Evolutionary conservation across 1,140 invertebrate species (phyloP), one percentile per base, ranked within the genome.

Genomic region (Trichomalopsis sarcophagae): DNA sequence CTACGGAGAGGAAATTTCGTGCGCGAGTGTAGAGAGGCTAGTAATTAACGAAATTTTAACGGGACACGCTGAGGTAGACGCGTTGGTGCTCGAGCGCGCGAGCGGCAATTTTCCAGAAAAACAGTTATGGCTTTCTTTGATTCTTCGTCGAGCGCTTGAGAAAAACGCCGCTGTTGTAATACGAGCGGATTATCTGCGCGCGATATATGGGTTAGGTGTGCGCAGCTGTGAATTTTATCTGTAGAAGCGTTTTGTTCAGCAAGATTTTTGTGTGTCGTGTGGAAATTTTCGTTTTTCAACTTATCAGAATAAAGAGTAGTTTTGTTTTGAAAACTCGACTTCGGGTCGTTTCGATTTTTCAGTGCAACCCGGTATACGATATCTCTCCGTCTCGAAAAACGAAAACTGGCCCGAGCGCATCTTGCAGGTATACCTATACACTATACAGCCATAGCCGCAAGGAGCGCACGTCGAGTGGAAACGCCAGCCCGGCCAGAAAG

Each of bases 31-130:
- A 27, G 17, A 62, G 68, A 71, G 68, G 21, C 23, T 10, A 27
- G 27, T 71, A 71, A 71, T 71, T 71, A 71, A 71, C 68, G 68
- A 71, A 71, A 71, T 71, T 71, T 71, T 71, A 71, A 71, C 68
- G 68, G 68, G 68, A 71, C 68, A 7, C 11, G 27, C 27, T 27
- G 27, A 44, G 6, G 10, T 44, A 44, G 1, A 7, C 13, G 13
- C 47, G 68, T 33, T 30, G 68, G n/a, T 27, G 11, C 40, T 44
- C 40, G 40, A 40, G 66, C 66, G 10, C 27, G 27, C 27, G 66
- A 68, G 66, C 66, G 10, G 23, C 68, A 71, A 71, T 71, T 71
- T 69, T 71, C 68, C 68, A 14, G 27, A 27, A 71, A 71, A 71
- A 71, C 68, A 71, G 68, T 71, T 71, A 71, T 30, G 68, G 27